These are phyloP conservation scores for Brachionus calyciflorus DNA, from an alignment of 1,140 invertebrate genomes.

Conservation along the genomic window DNA sequence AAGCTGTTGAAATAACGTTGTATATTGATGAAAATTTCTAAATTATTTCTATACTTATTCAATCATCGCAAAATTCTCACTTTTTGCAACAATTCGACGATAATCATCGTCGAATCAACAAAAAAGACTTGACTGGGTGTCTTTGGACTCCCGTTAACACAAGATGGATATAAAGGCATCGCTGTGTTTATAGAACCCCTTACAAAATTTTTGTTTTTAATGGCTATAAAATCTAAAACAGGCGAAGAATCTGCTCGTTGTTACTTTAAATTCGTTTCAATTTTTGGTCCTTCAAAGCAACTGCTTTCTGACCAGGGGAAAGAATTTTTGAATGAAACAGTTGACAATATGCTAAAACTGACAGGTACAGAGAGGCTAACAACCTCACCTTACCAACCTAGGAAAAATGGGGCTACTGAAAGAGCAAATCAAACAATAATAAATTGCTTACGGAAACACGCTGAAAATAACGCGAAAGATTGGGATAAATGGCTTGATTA, in stretches of 20 bases:
- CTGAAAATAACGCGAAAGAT: conserved; percentile 13
- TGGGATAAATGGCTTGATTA: conserved; percentile 8
- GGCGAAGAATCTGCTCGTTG: conserved; percentile 13
- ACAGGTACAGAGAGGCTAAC: no score
- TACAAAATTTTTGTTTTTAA: conserved; percentile 11
- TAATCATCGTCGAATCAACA: no score
- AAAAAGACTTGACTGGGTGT: no score
- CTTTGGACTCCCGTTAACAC: conserved; percentile 22
- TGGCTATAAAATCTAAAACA: conserved; percentile 20
- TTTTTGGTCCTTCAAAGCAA: conserved; percentile 23
- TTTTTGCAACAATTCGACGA: no score
- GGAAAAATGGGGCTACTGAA: no score
- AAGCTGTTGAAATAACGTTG: no score
- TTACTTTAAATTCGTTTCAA: conserved; percentile 9
- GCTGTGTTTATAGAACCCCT: background rate
- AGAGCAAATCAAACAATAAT: no score
- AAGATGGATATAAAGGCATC: background rate
- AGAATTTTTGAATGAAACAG: conserved; percentile 21
- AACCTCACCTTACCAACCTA: no score
- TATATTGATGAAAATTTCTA: no score
- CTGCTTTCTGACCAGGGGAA: conserved; percentile 26
- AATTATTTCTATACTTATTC: no score
- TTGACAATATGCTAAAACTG: conserved; percentile 5
- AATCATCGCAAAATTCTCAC: no score
- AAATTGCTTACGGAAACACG: conserved; percentile 12